Conservation (phyloP, 2,797 vertebrate genomes). For the Gambelia wislizenii region DNA sequence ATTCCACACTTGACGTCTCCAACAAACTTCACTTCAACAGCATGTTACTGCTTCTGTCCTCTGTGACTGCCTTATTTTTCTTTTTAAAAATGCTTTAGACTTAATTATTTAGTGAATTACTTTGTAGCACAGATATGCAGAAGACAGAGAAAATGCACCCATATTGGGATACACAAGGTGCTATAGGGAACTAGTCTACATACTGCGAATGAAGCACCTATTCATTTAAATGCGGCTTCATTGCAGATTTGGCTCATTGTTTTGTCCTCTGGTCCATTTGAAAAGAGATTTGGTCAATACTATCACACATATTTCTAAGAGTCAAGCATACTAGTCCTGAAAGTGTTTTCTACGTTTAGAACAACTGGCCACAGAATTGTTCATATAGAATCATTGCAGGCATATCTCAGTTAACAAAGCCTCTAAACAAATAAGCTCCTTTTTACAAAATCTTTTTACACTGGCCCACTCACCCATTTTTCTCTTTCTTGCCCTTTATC, state of each 20-base stretch:
- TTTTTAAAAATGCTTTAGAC: background rate
- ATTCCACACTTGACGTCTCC: conserved; percentile 45
- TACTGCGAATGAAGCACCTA: background rate
- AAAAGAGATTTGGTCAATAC: background rate
- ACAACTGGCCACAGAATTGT: background rate
- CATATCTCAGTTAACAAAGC: too few species aligned
- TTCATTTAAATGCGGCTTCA: background rate
- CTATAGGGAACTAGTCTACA: too few species aligned
- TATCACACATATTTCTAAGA: background rate
- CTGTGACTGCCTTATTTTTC: conserved; percentile 26
- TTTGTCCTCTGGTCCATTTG: background rate
- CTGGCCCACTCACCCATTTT: too few species aligned
- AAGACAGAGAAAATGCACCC: background rate
- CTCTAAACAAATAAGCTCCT: too few species aligned
- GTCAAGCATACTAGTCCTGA: background rate
- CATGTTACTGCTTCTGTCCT: conserved; percentile 11
- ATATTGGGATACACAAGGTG: background rate
- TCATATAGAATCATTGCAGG: background rate
- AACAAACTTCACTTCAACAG: conserved; percentile 20
- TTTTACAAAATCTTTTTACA: too few species aligned
- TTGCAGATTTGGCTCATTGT: too few species aligned
- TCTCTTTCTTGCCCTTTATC: too few species aligned
- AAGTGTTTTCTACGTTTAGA: background rate
- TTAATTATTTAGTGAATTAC: conserved; percentile 10
- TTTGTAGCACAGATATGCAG: fast-evolving